A percentile compares a stretch with the other conserved stretches of the same genome.
phyloP scores from a whole-genome alignment of 2,113 vertebrate species.

The Clarias gariepinus region DNA sequence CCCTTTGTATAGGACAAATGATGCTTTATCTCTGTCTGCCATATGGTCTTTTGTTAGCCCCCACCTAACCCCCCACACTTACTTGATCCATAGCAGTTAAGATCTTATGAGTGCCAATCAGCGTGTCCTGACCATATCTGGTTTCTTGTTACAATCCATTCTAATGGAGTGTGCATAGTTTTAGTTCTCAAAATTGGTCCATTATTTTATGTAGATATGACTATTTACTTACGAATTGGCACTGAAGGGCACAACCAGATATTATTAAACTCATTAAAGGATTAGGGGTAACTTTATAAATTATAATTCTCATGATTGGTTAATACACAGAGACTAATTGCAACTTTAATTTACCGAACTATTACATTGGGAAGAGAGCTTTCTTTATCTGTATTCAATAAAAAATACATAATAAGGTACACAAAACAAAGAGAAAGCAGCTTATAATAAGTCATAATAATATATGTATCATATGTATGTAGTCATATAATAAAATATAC shows the following conservation, averaged over 20 bases:
- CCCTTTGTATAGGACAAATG: not conserved
- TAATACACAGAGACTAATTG: not conserved
- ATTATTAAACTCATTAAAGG: not conserved
- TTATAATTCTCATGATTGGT: not conserved
- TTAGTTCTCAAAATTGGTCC: not conserved
- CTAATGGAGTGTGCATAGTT: not conserved
- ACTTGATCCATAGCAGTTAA: not conserved
- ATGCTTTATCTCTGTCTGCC: not conserved
- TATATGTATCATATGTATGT: no score
- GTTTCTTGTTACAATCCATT: not conserved
- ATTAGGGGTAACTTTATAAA: not conserved
- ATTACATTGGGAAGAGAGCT: not conserved
- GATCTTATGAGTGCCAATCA: not conserved
- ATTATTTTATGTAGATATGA: not conserved
- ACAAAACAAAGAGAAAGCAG: not conserved
- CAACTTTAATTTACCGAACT: not conserved
- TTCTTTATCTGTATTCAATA: not conserved
- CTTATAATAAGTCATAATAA: not conserved
- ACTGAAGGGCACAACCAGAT: not conserved
- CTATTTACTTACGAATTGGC: not conserved
- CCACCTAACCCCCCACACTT: not conserved
- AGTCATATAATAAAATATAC: not conserved
- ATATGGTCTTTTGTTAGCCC: slow-evolving; percentile 1
- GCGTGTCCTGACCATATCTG: not conserved
- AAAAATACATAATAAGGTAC: not conserved